These are phyloP conservation scores for Bufo bufo DNA, from an alignment of 2,113 vertebrate species.

Conservation along the genomic window DNA sequence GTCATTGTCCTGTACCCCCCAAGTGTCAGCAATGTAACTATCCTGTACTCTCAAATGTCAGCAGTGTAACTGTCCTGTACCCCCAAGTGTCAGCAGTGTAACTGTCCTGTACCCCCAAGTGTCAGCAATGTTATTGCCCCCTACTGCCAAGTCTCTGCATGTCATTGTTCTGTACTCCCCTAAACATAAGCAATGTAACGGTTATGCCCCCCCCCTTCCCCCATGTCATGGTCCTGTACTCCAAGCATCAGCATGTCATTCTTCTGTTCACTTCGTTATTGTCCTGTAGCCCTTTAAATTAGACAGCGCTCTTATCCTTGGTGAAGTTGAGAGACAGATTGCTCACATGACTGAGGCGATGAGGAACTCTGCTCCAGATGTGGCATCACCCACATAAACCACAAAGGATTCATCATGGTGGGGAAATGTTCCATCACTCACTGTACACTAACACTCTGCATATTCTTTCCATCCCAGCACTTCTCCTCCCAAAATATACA, in stretches of 20 bases:
- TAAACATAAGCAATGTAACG: too few relatives aligned
- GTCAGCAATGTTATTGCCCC: too few relatives aligned
- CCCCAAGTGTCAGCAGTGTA: too few relatives aligned
- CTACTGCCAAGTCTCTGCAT: too few relatives aligned
- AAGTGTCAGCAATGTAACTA: too few relatives aligned
- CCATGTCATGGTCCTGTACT: neutral
- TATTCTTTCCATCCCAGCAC: neutral
- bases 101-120: too few relatives aligned
- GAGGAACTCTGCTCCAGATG: slow-evolving; percentile 2
- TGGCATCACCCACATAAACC: neutral
- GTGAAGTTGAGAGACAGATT: neutral
- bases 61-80: too few relatives aligned
- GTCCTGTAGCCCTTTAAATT: neutral
- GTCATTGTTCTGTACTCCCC: too few relatives aligned
- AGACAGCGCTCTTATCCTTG: neutral
- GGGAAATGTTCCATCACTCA: neutral
- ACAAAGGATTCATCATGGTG: neutral
- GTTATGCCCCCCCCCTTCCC: too few relatives aligned
- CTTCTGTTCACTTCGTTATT: neutral
- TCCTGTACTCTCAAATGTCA: too few relatives aligned
- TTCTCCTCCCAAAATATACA: neutral
- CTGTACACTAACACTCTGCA: neutral
- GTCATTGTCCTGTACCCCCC: too few relatives aligned
- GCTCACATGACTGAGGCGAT: neutral
- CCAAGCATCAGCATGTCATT: neutral